Percentiles rank a stretch among this genome's conserved stretches.
Evolutionary conservation across 2,888 invertebrate genomes (phyloP).

Genomic region (Cephus pulcher): DNA sequence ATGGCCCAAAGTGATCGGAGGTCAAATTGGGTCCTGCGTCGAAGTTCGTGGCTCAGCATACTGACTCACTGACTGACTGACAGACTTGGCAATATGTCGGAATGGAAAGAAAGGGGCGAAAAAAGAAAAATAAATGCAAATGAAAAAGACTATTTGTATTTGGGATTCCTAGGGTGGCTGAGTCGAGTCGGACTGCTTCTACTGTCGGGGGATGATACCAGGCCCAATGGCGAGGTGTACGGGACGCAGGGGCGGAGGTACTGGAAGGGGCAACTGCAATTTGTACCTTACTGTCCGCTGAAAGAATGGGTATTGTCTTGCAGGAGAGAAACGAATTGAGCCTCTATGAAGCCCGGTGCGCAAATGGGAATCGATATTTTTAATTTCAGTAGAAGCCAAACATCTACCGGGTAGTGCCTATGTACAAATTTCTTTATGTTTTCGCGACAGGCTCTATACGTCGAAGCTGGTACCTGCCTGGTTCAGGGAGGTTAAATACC

Average conservation of each 20-base stretch:
- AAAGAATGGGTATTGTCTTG: slow-evolving; percentile 66
- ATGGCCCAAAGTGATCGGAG: neutral
- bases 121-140: slow-evolving; percentile 56
- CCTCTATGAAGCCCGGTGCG: slow-evolving; percentile 60
- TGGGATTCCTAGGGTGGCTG: slow-evolving; percentile 52
- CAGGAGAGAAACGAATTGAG: slow-evolving; percentile 65
- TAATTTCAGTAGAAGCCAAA: slow-evolving; percentile 66
- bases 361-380: slow-evolving; percentile 66
- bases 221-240: neutral
- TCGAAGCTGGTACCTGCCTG: neutral
- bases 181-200: neutral
- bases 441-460: neutral
- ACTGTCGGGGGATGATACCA: neutral
- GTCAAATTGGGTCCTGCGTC: neutral
- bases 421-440: slow-evolving; percentile 23
- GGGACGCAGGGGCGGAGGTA: slow-evolving; percentile 28
- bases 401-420: slow-evolving; percentile 38
- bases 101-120: slow-evolving; percentile 26
- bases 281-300: slow-evolving; percentile 66
- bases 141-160: slow-evolving; percentile 66
- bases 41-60: neutral
- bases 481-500: neutral
- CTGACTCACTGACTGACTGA: neutral
- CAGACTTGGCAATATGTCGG: neutral
- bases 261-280: slow-evolving; percentile 59